Conservation (phyloP, 2,797 vertebrate genomes). For the Ctenopoma kingsleyae region DNA sequence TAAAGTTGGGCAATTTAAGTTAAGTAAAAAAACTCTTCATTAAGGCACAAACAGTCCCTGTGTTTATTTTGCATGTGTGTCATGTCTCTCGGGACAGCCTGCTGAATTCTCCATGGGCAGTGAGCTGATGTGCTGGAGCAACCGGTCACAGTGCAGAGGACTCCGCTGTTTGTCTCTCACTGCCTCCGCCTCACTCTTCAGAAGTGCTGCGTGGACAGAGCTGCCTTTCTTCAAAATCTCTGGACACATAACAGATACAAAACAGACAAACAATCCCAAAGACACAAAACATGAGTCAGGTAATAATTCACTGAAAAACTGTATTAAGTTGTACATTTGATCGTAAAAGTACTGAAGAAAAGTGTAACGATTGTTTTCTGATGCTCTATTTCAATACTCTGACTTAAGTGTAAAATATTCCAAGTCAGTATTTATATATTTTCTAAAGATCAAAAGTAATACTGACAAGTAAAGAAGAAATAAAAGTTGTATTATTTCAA, state of each 20-base stretch:
- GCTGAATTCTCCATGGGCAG: conserved; percentile 13
- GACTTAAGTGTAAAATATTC: no score
- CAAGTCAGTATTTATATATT: no score
- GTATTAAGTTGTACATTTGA: background rate
- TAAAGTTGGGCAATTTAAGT: background rate
- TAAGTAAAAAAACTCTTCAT: background rate
- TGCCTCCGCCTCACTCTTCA: conserved; percentile 85
- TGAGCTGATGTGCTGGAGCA: conserved; percentile 87
- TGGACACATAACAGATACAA: conserved; percentile 58
- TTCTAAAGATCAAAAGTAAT: no score
- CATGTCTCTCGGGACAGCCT: conserved; percentile 11
- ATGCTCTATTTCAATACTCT: background rate
- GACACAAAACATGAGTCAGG: no score
- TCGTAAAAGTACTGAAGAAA: background rate
- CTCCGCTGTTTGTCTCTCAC: conserved; percentile 88
- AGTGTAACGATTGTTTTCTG: background rate
- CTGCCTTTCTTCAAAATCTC: conserved; percentile 90
- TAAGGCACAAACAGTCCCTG: conserved; percentile 4
- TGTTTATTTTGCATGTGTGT: background rate
- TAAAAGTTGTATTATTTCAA: no score
- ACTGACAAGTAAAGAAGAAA: no score
- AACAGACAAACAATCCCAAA: background rate
- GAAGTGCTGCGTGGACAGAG: conserved; percentile 81
- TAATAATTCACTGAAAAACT: background rate
- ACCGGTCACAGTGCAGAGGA: conserved; percentile 84